A percentile compares a stretch with the other conserved stretches of the same genome.
Evolutionary conservation across 1,140 invertebrate species (phyloP).

Genomic region (Anastrepha obliqua): DNA sequence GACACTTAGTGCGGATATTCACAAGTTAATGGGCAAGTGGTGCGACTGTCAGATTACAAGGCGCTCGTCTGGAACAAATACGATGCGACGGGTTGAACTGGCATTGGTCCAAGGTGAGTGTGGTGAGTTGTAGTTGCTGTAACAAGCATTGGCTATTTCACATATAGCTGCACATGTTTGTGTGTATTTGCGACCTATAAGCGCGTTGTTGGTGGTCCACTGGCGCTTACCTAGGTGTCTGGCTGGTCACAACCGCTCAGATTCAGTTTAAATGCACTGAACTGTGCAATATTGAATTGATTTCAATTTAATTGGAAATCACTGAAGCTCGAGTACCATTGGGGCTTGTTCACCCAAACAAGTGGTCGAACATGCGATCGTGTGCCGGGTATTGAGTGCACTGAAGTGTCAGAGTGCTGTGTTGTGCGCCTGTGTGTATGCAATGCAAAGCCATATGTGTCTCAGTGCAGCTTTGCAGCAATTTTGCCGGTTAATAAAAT

Average conservation of each 20-base stretch:
- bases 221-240: neutral
- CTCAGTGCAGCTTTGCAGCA: slow-evolving; percentile 28
- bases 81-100: neutral
- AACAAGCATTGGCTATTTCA: neutral
- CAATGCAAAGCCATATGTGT: neutral
- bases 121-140: neutral
- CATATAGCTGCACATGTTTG: too few species aligned
- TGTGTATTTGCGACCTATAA: neutral
- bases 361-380: slow-evolving; percentile 13
- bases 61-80: slow-evolving; percentile 44
- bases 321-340: slow-evolving; percentile 55
- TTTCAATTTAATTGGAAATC: slow-evolving; percentile 60
- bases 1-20: slow-evolving; percentile 46
- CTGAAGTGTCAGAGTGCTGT: neutral
- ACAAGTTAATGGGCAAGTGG: slow-evolving; percentile 36
- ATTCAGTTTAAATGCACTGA: slow-evolving; percentile 60
- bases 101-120: neutral
- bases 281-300: slow-evolving; percentile 60
- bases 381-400: slow-evolving; percentile 6
- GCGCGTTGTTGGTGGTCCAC: neutral
- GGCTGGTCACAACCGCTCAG: slow-evolving; percentile 5
- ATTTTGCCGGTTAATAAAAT: slow-evolving; percentile 47
- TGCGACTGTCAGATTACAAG: slow-evolving; percentile 20
- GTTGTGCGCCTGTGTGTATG: neutral
- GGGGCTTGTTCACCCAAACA: slow-evolving; percentile 47